Conservation (phyloP, 1,140 invertebrate genomes). For the Zaprionus inermis region DNA sequence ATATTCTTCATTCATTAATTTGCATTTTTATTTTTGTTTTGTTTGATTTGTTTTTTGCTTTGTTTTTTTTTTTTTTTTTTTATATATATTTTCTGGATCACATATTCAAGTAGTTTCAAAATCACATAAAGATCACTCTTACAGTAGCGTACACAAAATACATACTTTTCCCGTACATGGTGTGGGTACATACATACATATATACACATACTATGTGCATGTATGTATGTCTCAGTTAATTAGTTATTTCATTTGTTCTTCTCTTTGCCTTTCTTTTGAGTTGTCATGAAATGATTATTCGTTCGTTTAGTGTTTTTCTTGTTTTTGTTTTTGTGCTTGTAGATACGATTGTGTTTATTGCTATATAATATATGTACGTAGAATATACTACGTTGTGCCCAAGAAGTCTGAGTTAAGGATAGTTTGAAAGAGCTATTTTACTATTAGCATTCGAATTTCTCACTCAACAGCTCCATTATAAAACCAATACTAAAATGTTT, state of each 20-base stretch:
- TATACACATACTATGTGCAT: slow-evolving; percentile 2
- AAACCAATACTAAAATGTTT: slow-evolving; percentile 57
- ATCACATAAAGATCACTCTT: slow-evolving; percentile 83
- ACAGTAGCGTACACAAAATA: slow-evolving; percentile 83
- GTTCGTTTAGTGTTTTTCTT: slow-evolving; percentile 37
- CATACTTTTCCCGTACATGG: slow-evolving; percentile 61
- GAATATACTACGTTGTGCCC: slow-evolving; percentile 56
- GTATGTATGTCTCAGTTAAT: slow-evolving; percentile 54
- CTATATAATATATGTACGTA: slow-evolving; percentile 55
- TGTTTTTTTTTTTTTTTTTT: slow-evolving; percentile 34
- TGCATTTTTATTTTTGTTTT: slow-evolving; percentile 29
- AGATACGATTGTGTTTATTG: slow-evolving; percentile 52
- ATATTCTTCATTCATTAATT: slow-evolving; percentile 45
- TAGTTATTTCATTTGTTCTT: slow-evolving; percentile 53
- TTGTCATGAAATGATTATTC: slow-evolving; percentile 59
- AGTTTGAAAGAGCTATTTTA: slow-evolving; percentile 35
- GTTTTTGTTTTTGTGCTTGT: slow-evolving; percentile 49
- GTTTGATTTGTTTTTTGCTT: slow-evolving; percentile 27
- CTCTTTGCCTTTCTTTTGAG: slow-evolving; percentile 49
- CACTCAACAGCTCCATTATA: slow-evolving; percentile 80
- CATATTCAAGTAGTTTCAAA: slow-evolving; percentile 83
- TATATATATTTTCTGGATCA: slow-evolving; percentile 75
- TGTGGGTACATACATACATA: slow-evolving; percentile 32
- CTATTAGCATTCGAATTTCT: slow-evolving; percentile 47
- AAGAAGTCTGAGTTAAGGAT: slow-evolving; percentile 45